A percentile compares a stretch with the other conserved stretches of the same genome.
phyloP scores from a whole-genome alignment of 1,140 invertebrate genomes.

The Micrasema minimum region DNA sequence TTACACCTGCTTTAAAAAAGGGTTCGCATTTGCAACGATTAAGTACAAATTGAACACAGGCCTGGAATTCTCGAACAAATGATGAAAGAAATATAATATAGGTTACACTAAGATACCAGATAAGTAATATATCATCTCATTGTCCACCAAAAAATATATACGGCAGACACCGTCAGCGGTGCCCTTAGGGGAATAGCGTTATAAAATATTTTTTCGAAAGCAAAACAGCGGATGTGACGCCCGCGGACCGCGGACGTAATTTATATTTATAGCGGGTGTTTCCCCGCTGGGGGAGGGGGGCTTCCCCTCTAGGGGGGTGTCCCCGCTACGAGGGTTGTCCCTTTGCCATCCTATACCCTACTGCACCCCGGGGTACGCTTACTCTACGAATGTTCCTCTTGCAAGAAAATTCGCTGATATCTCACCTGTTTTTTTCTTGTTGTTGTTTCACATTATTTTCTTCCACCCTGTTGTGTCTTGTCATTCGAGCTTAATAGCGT shows the following conservation, averaged over 20 bases:
- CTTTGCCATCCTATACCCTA: background rate
- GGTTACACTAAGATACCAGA: constrained; percentile 28
- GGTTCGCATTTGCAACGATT: too few relatives aligned
- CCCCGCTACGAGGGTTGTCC: background rate
- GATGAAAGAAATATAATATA: constrained; percentile 26
- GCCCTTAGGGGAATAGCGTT: constrained; percentile 31
- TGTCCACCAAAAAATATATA: constrained; percentile 31
- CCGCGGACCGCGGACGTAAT: constrained; percentile 39
- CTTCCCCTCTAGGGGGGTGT: background rate
- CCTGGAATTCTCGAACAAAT: background rate
- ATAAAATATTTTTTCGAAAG: constrained; percentile 33
- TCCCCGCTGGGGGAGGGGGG: too few relatives aligned
- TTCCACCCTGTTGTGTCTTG: background rate
- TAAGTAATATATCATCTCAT: constrained; percentile 30
- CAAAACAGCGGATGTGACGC: constrained; percentile 36
- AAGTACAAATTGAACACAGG: too few relatives aligned
- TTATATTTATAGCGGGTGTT: constrained; percentile 42
- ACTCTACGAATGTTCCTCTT: constrained; percentile 7
- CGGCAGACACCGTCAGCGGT: constrained; percentile 11
- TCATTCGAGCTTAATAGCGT: too few relatives aligned
- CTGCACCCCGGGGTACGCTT: constrained; percentile 30
- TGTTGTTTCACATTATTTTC: background rate
- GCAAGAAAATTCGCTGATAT: constrained; percentile 19
- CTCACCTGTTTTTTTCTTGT: constrained; percentile 25
- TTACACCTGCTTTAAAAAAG: too few relatives aligned